Percentiles rank a stretch among this genome's conserved stretches.
Conservation (phyloP, 2,888 invertebrate genomes). For the Drosophila falleni region DNA sequence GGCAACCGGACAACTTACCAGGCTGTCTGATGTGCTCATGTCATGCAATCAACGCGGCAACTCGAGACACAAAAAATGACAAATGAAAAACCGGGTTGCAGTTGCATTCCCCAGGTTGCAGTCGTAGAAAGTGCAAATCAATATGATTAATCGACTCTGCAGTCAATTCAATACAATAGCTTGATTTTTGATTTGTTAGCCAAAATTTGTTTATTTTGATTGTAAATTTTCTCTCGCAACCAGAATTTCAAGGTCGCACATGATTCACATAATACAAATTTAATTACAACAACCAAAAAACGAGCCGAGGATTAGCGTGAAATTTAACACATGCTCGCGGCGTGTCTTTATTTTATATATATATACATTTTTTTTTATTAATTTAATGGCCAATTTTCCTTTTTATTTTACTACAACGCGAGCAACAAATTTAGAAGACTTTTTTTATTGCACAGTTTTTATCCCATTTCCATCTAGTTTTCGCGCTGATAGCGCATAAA, state of each 20-base stretch:
- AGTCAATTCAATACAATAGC: constrained; percentile 10
- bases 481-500: constrained; percentile 60
- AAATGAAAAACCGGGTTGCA: constrained; percentile 54
- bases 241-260: constrained; percentile 66
- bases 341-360: constrained; percentile 14
- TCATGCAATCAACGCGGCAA: constrained; percentile 72
- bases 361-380: not conserved
- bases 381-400: constrained; percentile 23
- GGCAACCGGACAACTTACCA: constrained; percentile 7
- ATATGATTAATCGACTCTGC: constrained; percentile 26
- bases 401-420: constrained; percentile 9
- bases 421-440: constrained; percentile 23
- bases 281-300: constrained; percentile 38
- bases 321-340: constrained; percentile 43
- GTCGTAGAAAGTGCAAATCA: constrained; percentile 45
- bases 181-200: constrained; percentile 5
- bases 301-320: constrained; percentile 14
- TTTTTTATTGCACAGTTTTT: constrained; percentile 42
- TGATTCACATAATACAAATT: constrained; percentile 49
- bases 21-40: constrained; percentile 72
- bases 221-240: constrained; percentile 3
- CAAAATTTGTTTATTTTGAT: constrained; percentile 16
- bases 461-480: constrained; percentile 25
- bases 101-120: constrained; percentile 32
- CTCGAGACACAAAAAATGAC: constrained; percentile 40